Evolutionary conservation across 2,888 invertebrate species (phyloP).

Genomic region (Cephus spinipes): DNA sequence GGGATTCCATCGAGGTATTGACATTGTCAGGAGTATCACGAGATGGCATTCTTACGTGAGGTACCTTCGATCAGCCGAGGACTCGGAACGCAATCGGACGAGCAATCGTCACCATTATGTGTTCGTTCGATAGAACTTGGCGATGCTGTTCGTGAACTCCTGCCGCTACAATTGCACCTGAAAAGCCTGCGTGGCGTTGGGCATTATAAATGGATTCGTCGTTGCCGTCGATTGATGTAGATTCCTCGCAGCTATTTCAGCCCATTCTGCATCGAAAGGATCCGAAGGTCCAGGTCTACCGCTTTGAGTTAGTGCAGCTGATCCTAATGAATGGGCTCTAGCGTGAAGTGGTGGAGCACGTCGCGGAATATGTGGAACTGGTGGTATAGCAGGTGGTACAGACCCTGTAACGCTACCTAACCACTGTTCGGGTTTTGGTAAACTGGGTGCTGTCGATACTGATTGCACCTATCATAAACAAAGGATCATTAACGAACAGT

Average conservation of each 20-base stretch:
- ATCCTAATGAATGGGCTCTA: conserved; percentile 70
- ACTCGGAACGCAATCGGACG: conserved; percentile 34
- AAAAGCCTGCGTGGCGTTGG: conserved; percentile 70
- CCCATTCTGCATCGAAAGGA: conserved; percentile 91
- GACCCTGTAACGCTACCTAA: conserved; percentile 78
- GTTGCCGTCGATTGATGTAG: conserved; percentile 67
- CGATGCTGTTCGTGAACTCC: conserved; percentile 56
- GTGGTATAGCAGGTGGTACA: conserved; percentile 60
- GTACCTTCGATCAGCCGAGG: conserved; percentile 38
- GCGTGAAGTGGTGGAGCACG: conserved; percentile 70
- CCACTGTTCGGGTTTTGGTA: conserved; percentile 89
- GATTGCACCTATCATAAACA: conserved; percentile 58
- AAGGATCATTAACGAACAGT: conserved; percentile 27
- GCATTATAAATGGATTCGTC: conserved; percentile 74
- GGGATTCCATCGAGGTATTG: not conserved
- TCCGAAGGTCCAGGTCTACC: conserved; percentile 66
- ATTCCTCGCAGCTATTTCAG: conserved; percentile 72
- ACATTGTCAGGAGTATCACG: not conserved
- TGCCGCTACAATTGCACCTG: conserved; percentile 73
- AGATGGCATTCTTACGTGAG: conserved; percentile 21
- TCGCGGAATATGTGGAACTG: conserved; percentile 59
- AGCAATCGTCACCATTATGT: conserved; percentile 46
- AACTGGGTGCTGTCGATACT: conserved; percentile 58
- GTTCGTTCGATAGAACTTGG: conserved; percentile 55
- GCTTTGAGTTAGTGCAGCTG: conserved; percentile 59